Conservation (phyloP, 1,140 invertebrate species). For the Cryptotermes secundus region DNA sequence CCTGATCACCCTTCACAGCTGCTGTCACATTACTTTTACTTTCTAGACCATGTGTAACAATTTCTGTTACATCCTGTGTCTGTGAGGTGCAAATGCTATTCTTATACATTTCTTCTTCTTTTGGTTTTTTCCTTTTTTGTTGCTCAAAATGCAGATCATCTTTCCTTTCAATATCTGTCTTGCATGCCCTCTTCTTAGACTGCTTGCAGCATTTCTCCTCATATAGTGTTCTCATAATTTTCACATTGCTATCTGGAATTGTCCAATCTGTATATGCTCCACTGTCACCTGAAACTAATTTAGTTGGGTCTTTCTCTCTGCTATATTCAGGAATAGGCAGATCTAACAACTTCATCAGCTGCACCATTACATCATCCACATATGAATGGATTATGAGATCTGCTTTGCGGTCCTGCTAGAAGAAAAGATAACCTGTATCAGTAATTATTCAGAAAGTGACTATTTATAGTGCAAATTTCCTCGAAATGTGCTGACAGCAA, state of each 20-base stretch:
- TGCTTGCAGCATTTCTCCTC: constrained; percentile 32
- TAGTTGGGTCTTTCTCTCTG: constrained; percentile 65
- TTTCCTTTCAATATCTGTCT: constrained; percentile 7
- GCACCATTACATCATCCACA: constrained; percentile 81
- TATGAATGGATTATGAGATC: constrained; percentile 87
- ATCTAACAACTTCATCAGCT: constrained; percentile 71
- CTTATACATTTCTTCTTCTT: not conserved
- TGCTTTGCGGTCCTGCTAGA: constrained; percentile 83
- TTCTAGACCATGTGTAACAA: not conserved
- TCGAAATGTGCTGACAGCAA: no score
- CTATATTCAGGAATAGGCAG: constrained; percentile 72
- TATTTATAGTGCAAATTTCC: no score
- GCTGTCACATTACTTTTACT: not conserved
- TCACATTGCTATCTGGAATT: constrained; percentile 22
- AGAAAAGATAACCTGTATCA: constrained; percentile 28
- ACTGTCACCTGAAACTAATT: constrained; percentile 38
- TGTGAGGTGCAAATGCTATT: not conserved
- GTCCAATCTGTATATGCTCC: constrained; percentile 26
- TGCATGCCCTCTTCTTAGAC: constrained; percentile 20
- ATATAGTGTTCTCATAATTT: constrained; percentile 27
- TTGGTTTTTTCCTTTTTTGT: not conserved
- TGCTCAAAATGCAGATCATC: not conserved
- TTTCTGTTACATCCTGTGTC: not conserved
- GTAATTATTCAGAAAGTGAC: no score
- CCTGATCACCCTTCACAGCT: not conserved